Evolutionary conservation across 2,888 invertebrate genomes (phyloP).

Genomic region (Rhopalosiphum nymphaeae): DNA sequence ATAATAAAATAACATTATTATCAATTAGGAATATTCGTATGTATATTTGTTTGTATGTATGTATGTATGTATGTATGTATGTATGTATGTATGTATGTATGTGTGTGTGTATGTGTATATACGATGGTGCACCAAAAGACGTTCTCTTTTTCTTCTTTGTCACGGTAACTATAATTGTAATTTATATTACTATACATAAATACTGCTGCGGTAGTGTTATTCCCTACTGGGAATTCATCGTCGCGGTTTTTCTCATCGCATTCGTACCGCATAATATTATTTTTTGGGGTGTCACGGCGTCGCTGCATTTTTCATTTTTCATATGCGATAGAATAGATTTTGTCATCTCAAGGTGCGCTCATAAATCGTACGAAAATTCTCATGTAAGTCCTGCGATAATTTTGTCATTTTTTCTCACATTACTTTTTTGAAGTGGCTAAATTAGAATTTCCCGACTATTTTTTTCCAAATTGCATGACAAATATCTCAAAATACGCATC

Average conservation of each 20-base stretch:
- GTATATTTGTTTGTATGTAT: too few relatives aligned
- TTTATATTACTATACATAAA: background rate
- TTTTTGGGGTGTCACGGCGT: background rate
- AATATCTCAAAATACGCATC: background rate
- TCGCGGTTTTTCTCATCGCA: background rate
- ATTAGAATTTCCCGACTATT: background rate
- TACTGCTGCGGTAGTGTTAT: background rate
- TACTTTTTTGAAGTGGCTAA: background rate
- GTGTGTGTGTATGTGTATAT: background rate
- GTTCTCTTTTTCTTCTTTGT: background rate
- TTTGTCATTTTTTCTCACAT: background rate
- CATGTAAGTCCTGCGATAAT: background rate
- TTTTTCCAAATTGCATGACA: background rate
- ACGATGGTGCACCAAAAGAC: background rate
- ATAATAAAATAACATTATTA: background rate
- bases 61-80: too few relatives aligned
- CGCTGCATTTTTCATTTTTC: slow-evolving; percentile 16
- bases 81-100: background rate
- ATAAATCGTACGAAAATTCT: slow-evolving; percentile 10
- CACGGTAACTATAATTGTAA: background rate
- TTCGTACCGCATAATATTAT: background rate
- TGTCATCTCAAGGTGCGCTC: background rate
- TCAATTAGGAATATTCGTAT: too few relatives aligned
- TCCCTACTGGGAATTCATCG: background rate
- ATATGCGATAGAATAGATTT: background rate